phyloP scores from a whole-genome alignment of 23 tunicate species.

The Botrylloides violaceus region DNA sequence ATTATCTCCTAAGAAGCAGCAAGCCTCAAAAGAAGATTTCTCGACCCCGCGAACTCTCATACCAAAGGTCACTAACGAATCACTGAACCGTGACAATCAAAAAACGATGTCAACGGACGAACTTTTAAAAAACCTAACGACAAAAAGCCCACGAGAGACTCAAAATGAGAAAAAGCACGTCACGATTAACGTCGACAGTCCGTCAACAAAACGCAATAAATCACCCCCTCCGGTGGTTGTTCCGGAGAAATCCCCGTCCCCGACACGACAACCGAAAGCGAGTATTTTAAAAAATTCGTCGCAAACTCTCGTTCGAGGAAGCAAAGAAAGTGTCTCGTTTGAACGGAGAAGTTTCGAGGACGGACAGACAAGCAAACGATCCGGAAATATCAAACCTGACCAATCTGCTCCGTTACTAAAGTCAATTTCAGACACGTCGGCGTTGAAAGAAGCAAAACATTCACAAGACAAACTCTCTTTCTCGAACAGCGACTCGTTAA shows the following conservation, averaged over 20 bases:
- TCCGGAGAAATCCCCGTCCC: neutral
- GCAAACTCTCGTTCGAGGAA: slow-evolving; percentile 1
- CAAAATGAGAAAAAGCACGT: neutral
- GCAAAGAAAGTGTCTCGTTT: neutral
- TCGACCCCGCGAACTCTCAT: slow-evolving; percentile 25
- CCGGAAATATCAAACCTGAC: neutral
- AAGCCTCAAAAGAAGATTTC: slow-evolving; percentile 20
- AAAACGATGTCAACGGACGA: slow-evolving; percentile 1
- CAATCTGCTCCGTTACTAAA: neutral
- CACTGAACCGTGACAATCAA: neutral
- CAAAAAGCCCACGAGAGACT: neutral
- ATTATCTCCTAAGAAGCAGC: neutral
- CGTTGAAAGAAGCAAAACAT: neutral
- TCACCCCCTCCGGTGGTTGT: slow-evolving; percentile 2
- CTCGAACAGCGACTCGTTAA: neutral
- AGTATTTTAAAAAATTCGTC: slow-evolving; percentile 10
- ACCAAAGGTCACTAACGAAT: slow-evolving; percentile 19
- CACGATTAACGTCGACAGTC: neutral
- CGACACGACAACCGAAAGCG: slow-evolving; percentile 13
- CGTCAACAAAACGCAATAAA: neutral
- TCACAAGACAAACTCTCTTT: neutral
- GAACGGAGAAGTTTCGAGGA: neutral
- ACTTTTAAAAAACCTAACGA: neutral
- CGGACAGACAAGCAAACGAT: neutral
- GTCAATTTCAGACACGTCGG: slow-evolving; percentile 8